Conservation (phyloP, 2,113 vertebrate genomes). For the Cephalophus harveyi region DNA sequence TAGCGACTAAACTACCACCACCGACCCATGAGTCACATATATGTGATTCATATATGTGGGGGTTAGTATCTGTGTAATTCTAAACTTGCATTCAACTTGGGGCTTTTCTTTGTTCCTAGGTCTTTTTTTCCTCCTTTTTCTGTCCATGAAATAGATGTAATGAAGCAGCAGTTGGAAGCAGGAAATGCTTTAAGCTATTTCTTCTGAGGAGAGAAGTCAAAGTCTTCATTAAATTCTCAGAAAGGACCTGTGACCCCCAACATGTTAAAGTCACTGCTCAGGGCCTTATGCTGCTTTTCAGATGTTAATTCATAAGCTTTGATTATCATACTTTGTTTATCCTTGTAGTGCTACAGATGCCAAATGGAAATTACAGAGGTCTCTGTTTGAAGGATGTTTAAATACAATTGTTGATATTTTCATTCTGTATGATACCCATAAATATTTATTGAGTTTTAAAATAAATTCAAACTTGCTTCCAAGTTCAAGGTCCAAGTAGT, state of each 20-base stretch:
- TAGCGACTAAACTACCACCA: neutral
- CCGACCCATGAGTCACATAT: neutral
- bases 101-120: neutral
- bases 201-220: neutral
- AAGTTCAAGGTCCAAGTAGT: constrained; percentile 45
- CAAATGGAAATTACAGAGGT: constrained; percentile 55
- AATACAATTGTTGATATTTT: constrained; percentile 46
- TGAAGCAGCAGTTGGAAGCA: constrained; percentile 34
- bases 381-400: constrained; percentile 35
- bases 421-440: constrained; percentile 32
- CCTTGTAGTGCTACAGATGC: neutral
- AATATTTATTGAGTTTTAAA: constrained; percentile 65
- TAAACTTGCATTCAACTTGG: neutral
- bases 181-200: neutral
- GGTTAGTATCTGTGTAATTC: neutral
- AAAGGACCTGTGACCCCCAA: neutral
- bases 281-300: neutral
- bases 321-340: constrained; percentile 9
- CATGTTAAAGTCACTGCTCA: neutral
- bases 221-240: constrained; percentile 12
- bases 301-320: constrained; percentile 38
- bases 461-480: constrained; percentile 37
- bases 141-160: neutral
- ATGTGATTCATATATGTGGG: neutral
- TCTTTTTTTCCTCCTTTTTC: neutral